A percentile compares a stretch with the other conserved stretches of the same genome.
These are phyloP conservation scores for Agrenia bidenticulata DNA, from an alignment of 2,888 invertebrate species.

Conservation along the genomic window DNA sequence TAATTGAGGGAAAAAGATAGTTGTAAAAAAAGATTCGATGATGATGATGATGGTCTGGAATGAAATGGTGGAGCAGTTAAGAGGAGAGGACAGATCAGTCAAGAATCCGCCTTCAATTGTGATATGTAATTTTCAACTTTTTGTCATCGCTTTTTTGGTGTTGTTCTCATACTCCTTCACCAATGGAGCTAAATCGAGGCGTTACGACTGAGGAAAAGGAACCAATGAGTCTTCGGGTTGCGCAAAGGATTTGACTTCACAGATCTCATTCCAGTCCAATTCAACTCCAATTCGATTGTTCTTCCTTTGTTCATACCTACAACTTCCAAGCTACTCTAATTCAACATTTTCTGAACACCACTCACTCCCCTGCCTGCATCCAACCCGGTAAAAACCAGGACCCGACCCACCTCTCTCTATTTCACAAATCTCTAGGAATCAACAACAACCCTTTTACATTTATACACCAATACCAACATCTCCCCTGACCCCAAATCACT, in stretches of 20 bases:
- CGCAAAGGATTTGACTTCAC: constrained; percentile 46
- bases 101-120: constrained; percentile 54
- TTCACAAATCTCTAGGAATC: neutral
- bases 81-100: constrained; percentile 50
- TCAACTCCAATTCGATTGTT: constrained; percentile 48
- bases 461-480: neutral
- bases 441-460: constrained; percentile 3
- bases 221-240: constrained; percentile 54
- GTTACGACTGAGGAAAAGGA: constrained; percentile 53
- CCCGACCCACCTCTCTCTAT: constrained; percentile 3
- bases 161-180: constrained; percentile 50
- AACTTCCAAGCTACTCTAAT: constrained; percentile 19
- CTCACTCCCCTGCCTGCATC: neutral
- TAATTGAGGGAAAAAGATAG: too few species aligned
- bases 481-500: neutral
- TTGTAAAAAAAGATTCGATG: constrained; percentile 1
- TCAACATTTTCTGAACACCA: constrained; percentile 29
- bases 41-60: constrained; percentile 18
- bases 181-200: constrained; percentile 53
- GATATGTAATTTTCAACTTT: constrained; percentile 54
- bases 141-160: constrained; percentile 53
- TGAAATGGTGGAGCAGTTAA: constrained; percentile 31
- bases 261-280: constrained; percentile 47
- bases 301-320: constrained; percentile 27
- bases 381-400: constrained; percentile 6